Evolutionary conservation across 2,888 invertebrate genomes (phyloP).

Genomic region (Trissolcus japonicus): DNA sequence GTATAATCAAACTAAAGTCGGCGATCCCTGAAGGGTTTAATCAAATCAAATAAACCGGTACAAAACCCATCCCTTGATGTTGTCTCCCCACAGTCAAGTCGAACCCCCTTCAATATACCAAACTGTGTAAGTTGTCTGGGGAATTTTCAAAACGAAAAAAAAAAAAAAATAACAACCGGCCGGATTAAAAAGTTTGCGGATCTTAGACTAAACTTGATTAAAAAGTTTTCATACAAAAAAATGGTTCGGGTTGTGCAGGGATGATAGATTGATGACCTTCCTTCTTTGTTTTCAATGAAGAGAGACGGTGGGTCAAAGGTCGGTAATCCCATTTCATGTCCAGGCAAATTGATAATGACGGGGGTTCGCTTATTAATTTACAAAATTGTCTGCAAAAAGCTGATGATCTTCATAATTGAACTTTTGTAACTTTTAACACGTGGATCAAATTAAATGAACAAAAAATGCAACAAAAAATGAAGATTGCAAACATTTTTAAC

Average conservation of each 20-base stretch:
- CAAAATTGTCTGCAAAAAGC: constrained; percentile 11
- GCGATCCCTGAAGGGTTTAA: constrained; percentile 43
- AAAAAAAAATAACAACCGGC: no score
- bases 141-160: constrained; percentile 16
- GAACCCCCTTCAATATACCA: constrained; percentile 2
- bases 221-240: background rate
- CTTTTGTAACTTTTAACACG: background rate
- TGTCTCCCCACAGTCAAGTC: constrained; percentile 15
- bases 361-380: constrained; percentile 12
- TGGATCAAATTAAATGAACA: background rate
- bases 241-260: background rate
- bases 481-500: no score
- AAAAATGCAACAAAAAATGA: background rate
- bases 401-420: no score
- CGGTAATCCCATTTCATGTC: constrained; percentile 34
- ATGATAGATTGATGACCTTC: constrained; percentile 17
- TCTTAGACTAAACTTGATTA: no score
- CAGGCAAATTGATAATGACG: constrained; percentile 34
- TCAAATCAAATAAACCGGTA: constrained; percentile 45
- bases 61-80: constrained; percentile 23
- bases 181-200: background rate
- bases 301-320: constrained; percentile 24
- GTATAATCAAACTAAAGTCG: constrained; percentile 49
- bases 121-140: constrained; percentile 8
- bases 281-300: constrained; percentile 30